Percentiles rank a stretch among this genome's conserved stretches.
Evolutionary conservation across 2,888 invertebrate genomes (phyloP).

Genomic region (Plutella xylostella): DNA sequence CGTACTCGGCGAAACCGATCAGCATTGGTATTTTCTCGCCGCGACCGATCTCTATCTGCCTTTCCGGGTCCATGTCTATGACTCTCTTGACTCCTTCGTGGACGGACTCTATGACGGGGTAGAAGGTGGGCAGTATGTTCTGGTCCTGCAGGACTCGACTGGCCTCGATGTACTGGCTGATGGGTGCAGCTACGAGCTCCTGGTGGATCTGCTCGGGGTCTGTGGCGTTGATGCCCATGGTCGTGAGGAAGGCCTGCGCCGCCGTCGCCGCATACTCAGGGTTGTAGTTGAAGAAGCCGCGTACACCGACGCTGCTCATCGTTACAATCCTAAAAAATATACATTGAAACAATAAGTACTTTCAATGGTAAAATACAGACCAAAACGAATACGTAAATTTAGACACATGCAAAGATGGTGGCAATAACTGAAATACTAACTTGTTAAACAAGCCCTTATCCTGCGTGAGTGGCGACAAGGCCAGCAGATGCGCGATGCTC

Average conservation of each 20-base stretch:
- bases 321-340: slow-evolving; percentile 42
- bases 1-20: slow-evolving; percentile 42
- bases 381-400: too few species aligned
- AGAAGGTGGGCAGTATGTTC: slow-evolving; percentile 37
- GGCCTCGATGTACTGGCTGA: slow-evolving; percentile 35
- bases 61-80: slow-evolving; percentile 43
- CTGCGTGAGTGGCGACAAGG: slow-evolving; percentile 39
- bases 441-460: slow-evolving; percentile 42
- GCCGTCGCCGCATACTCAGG: slow-evolving; percentile 33
- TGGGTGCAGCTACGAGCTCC: slow-evolving; percentile 33
- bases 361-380: too few species aligned
- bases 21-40: slow-evolving; percentile 43
- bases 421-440: too few species aligned
- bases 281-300: slow-evolving; percentile 36
- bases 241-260: slow-evolving; percentile 30
- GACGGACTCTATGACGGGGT: slow-evolving; percentile 42
- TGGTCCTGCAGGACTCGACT: slow-evolving; percentile 31
- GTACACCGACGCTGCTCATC: slow-evolving; percentile 44
- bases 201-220: slow-evolving; percentile 36
- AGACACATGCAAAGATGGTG: too few species aligned
- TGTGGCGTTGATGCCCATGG: slow-evolving; percentile 51
- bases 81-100: slow-evolving; percentile 39
- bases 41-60: slow-evolving; percentile 31
- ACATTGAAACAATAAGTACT: too few species aligned
- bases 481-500: slow-evolving; percentile 36